phyloP scores from a whole-genome alignment of 2,113 vertebrate genomes.

The Bombycilla garrulus region DNA sequence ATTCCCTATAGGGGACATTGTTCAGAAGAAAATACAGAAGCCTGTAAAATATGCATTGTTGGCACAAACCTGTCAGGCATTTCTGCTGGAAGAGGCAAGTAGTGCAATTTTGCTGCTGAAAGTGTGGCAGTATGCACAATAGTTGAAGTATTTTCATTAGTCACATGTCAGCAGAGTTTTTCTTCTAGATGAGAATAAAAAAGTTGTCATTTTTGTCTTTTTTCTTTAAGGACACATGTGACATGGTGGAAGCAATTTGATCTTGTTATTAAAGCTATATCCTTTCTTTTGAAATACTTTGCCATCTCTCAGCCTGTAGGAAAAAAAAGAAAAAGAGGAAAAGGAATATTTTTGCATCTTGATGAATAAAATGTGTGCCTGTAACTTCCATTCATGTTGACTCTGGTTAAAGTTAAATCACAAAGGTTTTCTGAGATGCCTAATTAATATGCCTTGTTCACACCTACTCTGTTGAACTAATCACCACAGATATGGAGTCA shows the following conservation, averaged over 20 bases:
- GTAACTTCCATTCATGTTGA: neutral
- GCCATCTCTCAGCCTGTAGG: neutral
- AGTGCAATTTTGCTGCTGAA: neutral
- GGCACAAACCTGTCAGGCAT: neutral
- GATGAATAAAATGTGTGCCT: neutral
- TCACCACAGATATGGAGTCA: neutral
- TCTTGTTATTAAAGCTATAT: neutral
- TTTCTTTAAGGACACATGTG: neutral
- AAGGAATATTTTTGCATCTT: neutral
- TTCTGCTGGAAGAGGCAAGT: neutral
- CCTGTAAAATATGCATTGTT: neutral
- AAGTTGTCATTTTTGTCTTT: neutral
- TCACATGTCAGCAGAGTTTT: neutral
- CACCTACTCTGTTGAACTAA: neutral
- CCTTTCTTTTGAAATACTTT: neutral
- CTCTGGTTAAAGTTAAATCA: neutral
- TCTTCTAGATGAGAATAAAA: neutral
- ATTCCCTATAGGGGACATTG: neutral
- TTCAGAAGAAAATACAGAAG: neutral
- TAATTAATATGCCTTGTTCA: neutral
- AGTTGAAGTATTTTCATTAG: neutral
- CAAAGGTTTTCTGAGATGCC: neutral
- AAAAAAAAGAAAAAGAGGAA: neutral
- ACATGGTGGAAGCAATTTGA: neutral
- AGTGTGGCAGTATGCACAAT: neutral